Conservation (phyloP, 2,113 vertebrate genomes). For the Aspiorhynchus laticeps region DNA sequence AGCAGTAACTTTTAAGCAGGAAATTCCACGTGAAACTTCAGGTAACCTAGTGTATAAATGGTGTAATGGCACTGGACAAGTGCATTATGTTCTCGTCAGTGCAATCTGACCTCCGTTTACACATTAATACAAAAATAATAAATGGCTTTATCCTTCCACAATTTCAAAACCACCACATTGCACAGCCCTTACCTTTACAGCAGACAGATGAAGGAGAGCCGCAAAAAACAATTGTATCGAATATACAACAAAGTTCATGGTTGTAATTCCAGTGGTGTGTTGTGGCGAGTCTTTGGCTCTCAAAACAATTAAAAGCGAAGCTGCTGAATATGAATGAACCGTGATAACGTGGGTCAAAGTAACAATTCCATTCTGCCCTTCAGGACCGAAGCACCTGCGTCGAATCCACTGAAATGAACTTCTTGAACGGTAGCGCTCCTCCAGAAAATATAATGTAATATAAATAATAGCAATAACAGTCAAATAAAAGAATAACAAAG, state of each 20-base stretch:
- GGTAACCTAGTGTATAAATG: background rate
- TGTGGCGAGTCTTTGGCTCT: conserved; percentile 2
- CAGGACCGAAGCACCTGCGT: conserved; percentile 56
- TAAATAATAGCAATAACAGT: conserved; percentile 17
- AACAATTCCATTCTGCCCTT: conserved; percentile 66
- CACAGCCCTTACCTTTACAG: conserved; percentile 69
- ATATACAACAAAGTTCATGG: conserved; percentile 78
- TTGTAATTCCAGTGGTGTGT: conserved; percentile 68
- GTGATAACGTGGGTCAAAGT: conserved; percentile 59
- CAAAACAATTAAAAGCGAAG: conserved; percentile 14
- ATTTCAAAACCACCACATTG: background rate
- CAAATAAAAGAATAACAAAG: conserved; percentile 52
- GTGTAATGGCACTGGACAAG: conserved; percentile 8
- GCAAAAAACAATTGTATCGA: conserved; percentile 71
- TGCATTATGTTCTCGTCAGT: background rate
- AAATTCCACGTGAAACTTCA: background rate
- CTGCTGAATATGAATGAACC: conserved; percentile 16
- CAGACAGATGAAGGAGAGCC: conserved; percentile 67
- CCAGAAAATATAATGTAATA: conserved; percentile 24
- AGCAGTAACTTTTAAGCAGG: background rate
- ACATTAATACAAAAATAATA: background rate
- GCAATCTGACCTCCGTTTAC: background rate
- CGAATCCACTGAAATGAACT: conserved; percentile 33
- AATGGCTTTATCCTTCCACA: background rate
- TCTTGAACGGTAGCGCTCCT: background rate